Percentiles rank a stretch among this genome's conserved stretches.
phyloP scores from a whole-genome alignment of 2,888 invertebrate species.

The Parascotia fuliginaria region DNA sequence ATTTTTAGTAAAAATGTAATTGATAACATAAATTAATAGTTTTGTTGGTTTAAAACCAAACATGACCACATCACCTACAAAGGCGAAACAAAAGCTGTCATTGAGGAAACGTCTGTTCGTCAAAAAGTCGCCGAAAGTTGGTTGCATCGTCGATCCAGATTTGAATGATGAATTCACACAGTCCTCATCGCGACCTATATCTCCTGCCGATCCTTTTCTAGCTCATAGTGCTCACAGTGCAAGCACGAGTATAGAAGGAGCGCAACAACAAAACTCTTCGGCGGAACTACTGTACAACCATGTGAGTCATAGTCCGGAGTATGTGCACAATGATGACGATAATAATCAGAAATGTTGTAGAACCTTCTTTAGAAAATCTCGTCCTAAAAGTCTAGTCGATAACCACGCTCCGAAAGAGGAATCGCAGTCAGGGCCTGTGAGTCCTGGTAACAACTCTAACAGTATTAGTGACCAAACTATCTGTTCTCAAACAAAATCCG shows the following conservation, averaged over 20 bases:
- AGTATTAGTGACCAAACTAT: conserved; percentile 71
- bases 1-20: conserved; percentile 82
- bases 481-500: conserved; percentile 69
- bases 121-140: conserved; percentile 83
- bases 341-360: conserved; percentile 74
- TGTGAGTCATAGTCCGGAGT: conserved; percentile 50
- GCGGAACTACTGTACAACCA: conserved; percentile 57
- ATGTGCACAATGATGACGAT: conserved; percentile 65
- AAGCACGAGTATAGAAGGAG: conserved; percentile 56
- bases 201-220: conserved; percentile 79
- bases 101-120: conserved; percentile 80
- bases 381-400: conserved; percentile 75
- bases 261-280: conserved; percentile 54
- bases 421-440: conserved; percentile 63
- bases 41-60: conserved; percentile 69
- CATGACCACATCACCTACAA: conserved; percentile 82
- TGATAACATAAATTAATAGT: conserved; percentile 76
- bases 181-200: conserved; percentile 77
- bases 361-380: conserved; percentile 76
- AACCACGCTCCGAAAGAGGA: conserved; percentile 65
- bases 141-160: conserved; percentile 81
- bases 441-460: conserved; percentile 74
- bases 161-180: conserved; percentile 77
- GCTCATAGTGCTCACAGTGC: conserved; percentile 71
- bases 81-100: conserved; percentile 80